Conservation (phyloP, 2,113 vertebrate genomes). For the Tauraco erythrolophus region DNA sequence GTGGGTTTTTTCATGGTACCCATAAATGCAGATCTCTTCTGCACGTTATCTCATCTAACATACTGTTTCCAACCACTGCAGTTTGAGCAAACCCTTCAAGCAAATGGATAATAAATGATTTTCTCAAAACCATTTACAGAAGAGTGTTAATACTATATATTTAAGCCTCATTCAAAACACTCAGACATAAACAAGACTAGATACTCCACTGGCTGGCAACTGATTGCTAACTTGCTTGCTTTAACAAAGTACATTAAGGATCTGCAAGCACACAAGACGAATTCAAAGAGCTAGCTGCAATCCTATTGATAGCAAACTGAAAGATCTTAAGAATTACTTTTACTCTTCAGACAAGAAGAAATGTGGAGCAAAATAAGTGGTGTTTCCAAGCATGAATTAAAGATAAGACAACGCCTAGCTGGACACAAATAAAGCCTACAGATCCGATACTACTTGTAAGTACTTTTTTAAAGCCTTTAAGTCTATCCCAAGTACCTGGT, state of each 20-base stretch:
- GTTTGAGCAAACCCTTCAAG: background rate
- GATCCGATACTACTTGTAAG: background rate
- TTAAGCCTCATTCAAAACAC: background rate
- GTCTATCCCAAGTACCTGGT: background rate
- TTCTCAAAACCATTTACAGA: background rate
- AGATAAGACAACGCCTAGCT: background rate
- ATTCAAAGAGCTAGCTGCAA: background rate
- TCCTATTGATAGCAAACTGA: background rate
- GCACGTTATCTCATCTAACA: background rate
- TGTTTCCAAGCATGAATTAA: background rate
- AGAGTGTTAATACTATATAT: background rate
- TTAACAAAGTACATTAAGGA: background rate
- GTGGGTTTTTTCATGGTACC: background rate
- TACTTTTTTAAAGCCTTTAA: background rate
- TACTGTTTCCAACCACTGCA: background rate
- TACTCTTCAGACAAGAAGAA: background rate
- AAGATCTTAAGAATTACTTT: background rate
- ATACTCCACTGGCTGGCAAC: background rate
- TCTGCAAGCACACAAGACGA: background rate
- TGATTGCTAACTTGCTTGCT: background rate
- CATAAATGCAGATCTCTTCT: background rate
- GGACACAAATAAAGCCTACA: background rate
- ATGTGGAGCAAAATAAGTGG: background rate
- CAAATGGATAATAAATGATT: constrained; percentile 8
- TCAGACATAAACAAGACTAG: background rate